Percentiles rank a stretch among this genome's conserved stretches.
Conservation (phyloP, 37 sponge, comb jelly and placozoan species). For the Axinella damicornis region DNA sequence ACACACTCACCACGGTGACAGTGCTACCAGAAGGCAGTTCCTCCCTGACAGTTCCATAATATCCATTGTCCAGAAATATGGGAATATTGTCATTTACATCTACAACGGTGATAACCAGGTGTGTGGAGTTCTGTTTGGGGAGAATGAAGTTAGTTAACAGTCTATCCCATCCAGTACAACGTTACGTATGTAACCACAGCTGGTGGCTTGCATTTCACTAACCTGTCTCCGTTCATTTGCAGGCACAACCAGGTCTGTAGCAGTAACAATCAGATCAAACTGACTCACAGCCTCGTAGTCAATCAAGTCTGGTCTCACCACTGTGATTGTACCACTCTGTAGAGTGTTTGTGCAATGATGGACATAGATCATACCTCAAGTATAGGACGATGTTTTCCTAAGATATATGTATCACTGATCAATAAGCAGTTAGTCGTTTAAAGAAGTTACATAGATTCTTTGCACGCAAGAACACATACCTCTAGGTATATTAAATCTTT, state of each 20-base stretch:
- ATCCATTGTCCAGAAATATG: neutral
- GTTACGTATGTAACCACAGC: no score
- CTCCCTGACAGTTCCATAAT: slow-evolving; percentile 37
- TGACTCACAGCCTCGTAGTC: slow-evolving; percentile 23
- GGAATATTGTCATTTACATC: slow-evolving; percentile 65
- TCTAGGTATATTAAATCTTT: no score
- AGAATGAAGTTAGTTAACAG: no score
- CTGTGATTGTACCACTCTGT: slow-evolving; percentile 23
- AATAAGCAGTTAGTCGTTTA: no score
- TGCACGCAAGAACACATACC: no score
- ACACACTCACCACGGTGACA: slow-evolving; percentile 36
- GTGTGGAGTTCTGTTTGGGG: slow-evolving; percentile 9
- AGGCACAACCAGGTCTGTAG: slow-evolving; percentile 37
- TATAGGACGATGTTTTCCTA: no score
- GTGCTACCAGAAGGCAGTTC: neutral
- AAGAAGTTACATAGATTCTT: no score
- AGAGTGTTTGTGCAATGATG: no score
- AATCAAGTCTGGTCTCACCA: slow-evolving; percentile 16
- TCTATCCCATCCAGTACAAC: no score
- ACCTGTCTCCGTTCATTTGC: slow-evolving; percentile 32
- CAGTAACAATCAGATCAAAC: slow-evolving; percentile 29
- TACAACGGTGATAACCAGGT: slow-evolving; percentile 9
- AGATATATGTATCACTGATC: no score
- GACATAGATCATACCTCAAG: no score
- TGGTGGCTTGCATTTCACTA: no score